Evolutionary conservation across 2,113 vertebrate species (phyloP), one percentile per base, ranked within the genome.

Genomic region (Apeltes quadracus): DNA sequence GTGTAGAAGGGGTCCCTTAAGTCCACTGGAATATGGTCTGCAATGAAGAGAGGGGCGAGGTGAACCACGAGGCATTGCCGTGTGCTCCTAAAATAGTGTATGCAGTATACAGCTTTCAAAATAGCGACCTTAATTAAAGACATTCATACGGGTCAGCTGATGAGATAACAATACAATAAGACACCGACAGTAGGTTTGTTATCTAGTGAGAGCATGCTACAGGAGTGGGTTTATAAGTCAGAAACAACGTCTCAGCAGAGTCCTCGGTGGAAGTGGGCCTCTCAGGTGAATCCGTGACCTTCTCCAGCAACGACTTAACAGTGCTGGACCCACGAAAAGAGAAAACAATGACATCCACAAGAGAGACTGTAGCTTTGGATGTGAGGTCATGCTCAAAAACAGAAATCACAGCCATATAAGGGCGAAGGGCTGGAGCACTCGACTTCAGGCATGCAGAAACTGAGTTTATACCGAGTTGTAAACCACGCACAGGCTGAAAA

Each of bases 21-120:
- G 69, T 99, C 97, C 81, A 97, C 97, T 0, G 98, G 98, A 90
- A 99, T 95, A 62, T 97, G 95, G 81, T 99, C 98, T 99, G 92
- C 25, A 75, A 83, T 2, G 41, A 20, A 70, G 57, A 63, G 13
- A 51, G 82, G 54, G 3, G 25, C 43, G 20, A 62, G 0, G 0
- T 53, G 55, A 54, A 68, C 2, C 32, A 36, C n/a, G 38, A 14
- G 22, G 34, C 23, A 34, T 5, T 58, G 14, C 6, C 13, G 44
- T 34, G 22, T 34, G 11, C 41, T 48, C 51, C n/a, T 43, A 11
- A 78, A 74, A 39, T 7, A 51, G 16, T 29, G 11, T 54, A 0
- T 43, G 23, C 5, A 10, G 14, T 44, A 62, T 69, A n/a, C n/a
- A 64, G 9, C n/a, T 46, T 63, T 59, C 1, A n/a, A 61, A 50